Percentiles rank a stretch among this genome's conserved stretches.
phyloP scores from a whole-genome alignment of 2,797 vertebrate species.

The Gallinago stenura region DNA sequence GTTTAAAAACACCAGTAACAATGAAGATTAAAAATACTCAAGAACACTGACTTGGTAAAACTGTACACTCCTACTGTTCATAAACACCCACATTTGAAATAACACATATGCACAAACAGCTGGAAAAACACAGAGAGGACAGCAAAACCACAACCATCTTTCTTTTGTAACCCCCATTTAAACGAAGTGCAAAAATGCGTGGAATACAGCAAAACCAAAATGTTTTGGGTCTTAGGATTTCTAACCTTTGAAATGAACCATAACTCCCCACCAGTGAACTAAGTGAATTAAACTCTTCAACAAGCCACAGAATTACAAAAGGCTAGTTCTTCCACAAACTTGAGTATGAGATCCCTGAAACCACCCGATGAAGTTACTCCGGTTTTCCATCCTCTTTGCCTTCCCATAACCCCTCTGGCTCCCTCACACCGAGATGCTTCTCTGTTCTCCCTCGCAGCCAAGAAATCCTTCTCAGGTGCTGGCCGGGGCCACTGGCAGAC shows the following conservation, averaged over 20 bases:
- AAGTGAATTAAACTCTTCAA: background rate
- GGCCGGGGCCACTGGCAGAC: background rate
- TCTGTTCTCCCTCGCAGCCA: fast-evolving
- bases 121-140: background rate
- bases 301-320: background rate
- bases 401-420: background rate
- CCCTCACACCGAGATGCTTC: fast-evolving
- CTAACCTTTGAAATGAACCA: background rate
- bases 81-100: background rate
- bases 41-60: background rate
- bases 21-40: background rate
- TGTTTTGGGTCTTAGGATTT: background rate
- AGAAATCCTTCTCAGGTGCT: fast-evolving
- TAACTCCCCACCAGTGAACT: background rate
- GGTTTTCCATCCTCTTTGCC: background rate
- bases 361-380: background rate
- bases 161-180: background rate
- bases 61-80: background rate
- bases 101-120: background rate
- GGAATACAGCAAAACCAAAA: background rate
- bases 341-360: background rate
- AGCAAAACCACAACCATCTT: background rate
- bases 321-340: background rate
- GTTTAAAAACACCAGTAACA: background rate
- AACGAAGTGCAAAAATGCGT: fast-evolving